A percentile compares a stretch with the other conserved stretches of the same genome.
These are phyloP conservation scores for Bombus turneri DNA, from an alignment of 1,140 invertebrate genomes.

Conservation along the genomic window DNA sequence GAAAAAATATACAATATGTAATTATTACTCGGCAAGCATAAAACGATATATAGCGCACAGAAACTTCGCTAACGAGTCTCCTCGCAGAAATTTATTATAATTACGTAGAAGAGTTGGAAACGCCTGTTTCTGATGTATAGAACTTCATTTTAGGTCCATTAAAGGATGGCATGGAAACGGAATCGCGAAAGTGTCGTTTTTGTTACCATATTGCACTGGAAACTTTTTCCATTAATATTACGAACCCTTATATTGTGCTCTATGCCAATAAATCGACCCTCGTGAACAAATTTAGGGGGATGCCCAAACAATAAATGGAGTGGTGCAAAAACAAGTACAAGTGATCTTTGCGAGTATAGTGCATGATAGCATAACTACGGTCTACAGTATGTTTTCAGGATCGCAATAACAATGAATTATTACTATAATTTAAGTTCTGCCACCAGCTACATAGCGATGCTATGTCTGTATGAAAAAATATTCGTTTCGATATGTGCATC, in stretches of 20 bases:
- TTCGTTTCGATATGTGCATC: neutral
- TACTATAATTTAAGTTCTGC: conserved; percentile 28
- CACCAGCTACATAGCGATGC: neutral
- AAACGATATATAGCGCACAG: neutral
- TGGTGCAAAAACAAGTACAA: conserved; percentile 24
- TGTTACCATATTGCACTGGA: conserved; percentile 29
- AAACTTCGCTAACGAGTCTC: conserved; percentile 13
- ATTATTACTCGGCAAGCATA: neutral
- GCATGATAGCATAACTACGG: conserved; percentile 38
- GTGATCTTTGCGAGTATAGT: conserved; percentile 49
- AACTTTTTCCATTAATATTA: conserved; percentile 60
- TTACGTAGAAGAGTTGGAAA: conserved; percentile 10
- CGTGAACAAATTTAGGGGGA: conserved; percentile 49
- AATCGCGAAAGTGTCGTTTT: conserved; percentile 36
- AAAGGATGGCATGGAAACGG: conserved; percentile 34
- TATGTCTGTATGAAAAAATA: conserved; percentile 1
- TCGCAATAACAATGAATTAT: conserved; percentile 51
- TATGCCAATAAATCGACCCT: conserved; percentile 55
- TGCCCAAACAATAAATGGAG: conserved; percentile 46
- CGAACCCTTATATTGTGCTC: conserved; percentile 32
- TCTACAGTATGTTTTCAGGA: conserved; percentile 20
- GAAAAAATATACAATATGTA: neutral
- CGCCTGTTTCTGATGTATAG: conserved; percentile 3
- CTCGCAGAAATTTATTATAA: conserved; percentile 37
- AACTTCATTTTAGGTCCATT: conserved; percentile 43